These are phyloP conservation scores for Ectemnius lituratus DNA, from an alignment of 2,888 invertebrate species.

Conservation along the genomic window DNA sequence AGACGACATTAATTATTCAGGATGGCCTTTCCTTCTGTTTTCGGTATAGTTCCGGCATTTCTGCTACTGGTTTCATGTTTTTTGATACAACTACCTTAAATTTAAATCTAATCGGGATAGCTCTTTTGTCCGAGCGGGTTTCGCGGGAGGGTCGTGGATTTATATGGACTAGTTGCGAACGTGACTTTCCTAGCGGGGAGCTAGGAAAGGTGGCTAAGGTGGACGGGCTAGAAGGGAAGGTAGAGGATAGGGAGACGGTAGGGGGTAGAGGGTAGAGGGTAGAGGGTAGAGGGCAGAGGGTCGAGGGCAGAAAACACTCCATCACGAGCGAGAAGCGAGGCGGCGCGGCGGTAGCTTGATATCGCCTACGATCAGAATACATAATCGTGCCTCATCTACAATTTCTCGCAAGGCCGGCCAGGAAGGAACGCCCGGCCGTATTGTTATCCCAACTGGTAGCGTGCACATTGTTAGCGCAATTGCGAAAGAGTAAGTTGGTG, in stretches of 20 bases:
- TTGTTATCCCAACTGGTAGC: conserved; percentile 57
- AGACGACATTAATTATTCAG: too few species aligned
- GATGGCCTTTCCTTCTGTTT: too few species aligned
- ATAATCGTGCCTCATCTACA: conserved; percentile 72
- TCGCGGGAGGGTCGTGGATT: conserved; percentile 30
- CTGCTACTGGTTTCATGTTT: too few species aligned
- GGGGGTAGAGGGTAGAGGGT: conserved; percentile 12
- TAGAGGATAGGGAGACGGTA: conserved; percentile 38
- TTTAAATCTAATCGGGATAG: conserved; percentile 24
- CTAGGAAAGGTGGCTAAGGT: conserved; percentile 14
- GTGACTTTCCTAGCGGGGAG: conserved; percentile 28
- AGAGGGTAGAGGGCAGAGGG: conserved; percentile 17
- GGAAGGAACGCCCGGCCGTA: conserved; percentile 53
- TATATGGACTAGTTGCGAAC: conserved; percentile 36
- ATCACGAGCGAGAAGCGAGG: conserved; percentile 64
- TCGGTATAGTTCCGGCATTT: too few species aligned
- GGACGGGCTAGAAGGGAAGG: conserved; percentile 4
- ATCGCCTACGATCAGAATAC: conserved; percentile 72
- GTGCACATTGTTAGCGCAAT: conserved; percentile 55
- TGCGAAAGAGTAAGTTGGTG: conserved; percentile 44
- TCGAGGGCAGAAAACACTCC: conserved; percentile 67
- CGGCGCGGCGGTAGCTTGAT: conserved; percentile 52
- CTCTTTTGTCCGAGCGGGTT: conserved; percentile 30
- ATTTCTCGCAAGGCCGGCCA: conserved; percentile 63
- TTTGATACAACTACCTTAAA: too few species aligned